Base-by-base conservation (phyloP, 2,888 invertebrate species). In the Leucania comma region DNA sequence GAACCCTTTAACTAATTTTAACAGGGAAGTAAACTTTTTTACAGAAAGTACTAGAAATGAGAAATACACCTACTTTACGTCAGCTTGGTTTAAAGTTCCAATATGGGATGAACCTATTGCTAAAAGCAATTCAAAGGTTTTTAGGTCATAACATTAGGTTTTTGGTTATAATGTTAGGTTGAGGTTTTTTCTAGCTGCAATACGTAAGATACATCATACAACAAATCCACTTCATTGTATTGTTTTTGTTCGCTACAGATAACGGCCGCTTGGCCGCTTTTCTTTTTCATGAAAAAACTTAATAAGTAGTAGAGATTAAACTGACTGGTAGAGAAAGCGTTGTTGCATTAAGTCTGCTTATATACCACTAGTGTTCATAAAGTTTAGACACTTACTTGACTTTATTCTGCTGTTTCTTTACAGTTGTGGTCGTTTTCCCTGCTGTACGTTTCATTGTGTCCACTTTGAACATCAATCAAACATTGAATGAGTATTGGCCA, bases 341-440 rank as follows among this genome's bases (percentile, higher is more conserved):
- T 42, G 42, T 42, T 38, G 14, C 12, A 38, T 38, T 38, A 14
- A 35, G 10, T 35, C 14, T 3, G 38, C 38, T 2, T 35, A 35
- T 35, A 8, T 12, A 38, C 3, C 38, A 38, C 3, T 38, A 38
- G 9, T 42, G 4, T 42, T 3, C 4, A 3, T 42, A 17, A 42
- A 42, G 38, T 38, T 38, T 38, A 53, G 0, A 50, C 29, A 63
- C 80, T 77, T 59, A 77, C 76, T 60, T 79, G 46, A 59, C 26
- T 46, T 74, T 58, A 46, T 46, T 56, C 14, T 62, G 51, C 22
- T 58, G 50, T 59, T 68, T 75, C 32, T 57, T 58, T 50, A 32
- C 50, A 50, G 26, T 22, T 22, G 26, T 3, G 12, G 42, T 75
- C 6, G 38, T 46, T 51, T 54, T 74, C 17, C 5, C 59, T 22